These are phyloP conservation scores for Sarcophaga rosellei DNA, from an alignment of 2,888 invertebrate species.

Conservation along the genomic window DNA sequence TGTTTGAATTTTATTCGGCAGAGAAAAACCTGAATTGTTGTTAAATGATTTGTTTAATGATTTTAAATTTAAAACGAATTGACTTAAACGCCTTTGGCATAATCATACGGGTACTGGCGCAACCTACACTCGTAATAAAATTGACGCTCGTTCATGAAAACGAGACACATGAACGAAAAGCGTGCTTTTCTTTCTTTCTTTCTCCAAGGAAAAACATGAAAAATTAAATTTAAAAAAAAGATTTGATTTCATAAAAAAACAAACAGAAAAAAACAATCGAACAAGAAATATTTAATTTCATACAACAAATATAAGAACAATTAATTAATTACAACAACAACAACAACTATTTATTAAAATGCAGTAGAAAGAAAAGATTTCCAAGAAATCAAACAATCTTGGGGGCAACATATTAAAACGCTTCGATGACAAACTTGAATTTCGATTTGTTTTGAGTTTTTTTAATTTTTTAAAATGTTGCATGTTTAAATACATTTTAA, in stretches of 20 bases:
- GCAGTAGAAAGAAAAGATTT: conserved; percentile 37
- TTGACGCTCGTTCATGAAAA: too few species aligned
- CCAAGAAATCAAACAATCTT: conserved; percentile 32
- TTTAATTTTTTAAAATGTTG: conserved; percentile 45
- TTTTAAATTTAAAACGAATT: conserved; percentile 32
- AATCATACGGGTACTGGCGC: conserved; percentile 17
- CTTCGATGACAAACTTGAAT: conserved; percentile 33
- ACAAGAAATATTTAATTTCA: conserved; percentile 67
- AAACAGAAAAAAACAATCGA: conserved; percentile 59
- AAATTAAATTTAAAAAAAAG: not conserved
- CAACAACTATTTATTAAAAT: not conserved
- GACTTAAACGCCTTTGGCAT: conserved; percentile 41
- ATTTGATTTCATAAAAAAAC: conserved; percentile 48
- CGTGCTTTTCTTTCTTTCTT: conserved; percentile 1
- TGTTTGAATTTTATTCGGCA: not conserved
- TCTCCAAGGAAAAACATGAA: conserved; percentile 32
- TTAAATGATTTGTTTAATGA: not conserved
- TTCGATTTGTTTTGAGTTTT: not conserved
- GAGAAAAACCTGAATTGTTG: not conserved
- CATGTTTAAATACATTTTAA: conserved; percentile 60
- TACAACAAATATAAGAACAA: conserved; percentile 59
- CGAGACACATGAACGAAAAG: not conserved
- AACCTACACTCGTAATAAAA: conserved; percentile 14
- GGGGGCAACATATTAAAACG: not conserved
- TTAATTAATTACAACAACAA: conserved; percentile 67